Conservation (phyloP, 2,888 invertebrate genomes). For the Pachymerium ferrugineum region DNA sequence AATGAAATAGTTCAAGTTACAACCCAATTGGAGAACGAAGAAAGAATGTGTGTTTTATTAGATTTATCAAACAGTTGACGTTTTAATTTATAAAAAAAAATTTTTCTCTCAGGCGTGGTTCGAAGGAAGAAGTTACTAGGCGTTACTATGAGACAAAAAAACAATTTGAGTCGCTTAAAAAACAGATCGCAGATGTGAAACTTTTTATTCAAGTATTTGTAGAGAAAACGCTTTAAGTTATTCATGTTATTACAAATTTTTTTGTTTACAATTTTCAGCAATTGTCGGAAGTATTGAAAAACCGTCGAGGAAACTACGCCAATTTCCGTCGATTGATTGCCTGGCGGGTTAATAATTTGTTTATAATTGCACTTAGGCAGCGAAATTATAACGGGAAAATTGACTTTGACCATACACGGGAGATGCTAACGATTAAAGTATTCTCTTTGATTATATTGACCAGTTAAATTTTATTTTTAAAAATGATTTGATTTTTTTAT, state of each 20-base stretch:
- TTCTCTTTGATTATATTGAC: conserved; percentile 36
- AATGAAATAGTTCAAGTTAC: conserved; percentile 45
- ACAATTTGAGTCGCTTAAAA: conserved; percentile 40
- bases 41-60: conserved; percentile 41
- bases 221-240: background rate
- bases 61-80: background rate
- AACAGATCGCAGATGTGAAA: conserved; percentile 39
- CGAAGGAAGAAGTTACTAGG: conserved; percentile 43
- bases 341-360: conserved; percentile 43
- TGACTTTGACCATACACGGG: conserved; percentile 45
- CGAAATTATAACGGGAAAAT: conserved; percentile 46
- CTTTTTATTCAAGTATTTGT: conserved; percentile 41
- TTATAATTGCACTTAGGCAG: conserved; percentile 43
- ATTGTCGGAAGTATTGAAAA: conserved; percentile 41
- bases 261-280: conserved; percentile 39
- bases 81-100: background rate
- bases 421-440: conserved; percentile 45
- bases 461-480: background rate
- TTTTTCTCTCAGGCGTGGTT: conserved; percentile 42
- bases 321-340: conserved; percentile 43
- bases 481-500: background rate
- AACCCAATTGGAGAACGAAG: conserved; percentile 43
- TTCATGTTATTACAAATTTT: background rate
- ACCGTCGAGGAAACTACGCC: conserved; percentile 42
- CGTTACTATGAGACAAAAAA: conserved; percentile 43